phyloP scores from a whole-genome alignment of 2,888 invertebrate species.

The Limnephilus lunatus region DNA sequence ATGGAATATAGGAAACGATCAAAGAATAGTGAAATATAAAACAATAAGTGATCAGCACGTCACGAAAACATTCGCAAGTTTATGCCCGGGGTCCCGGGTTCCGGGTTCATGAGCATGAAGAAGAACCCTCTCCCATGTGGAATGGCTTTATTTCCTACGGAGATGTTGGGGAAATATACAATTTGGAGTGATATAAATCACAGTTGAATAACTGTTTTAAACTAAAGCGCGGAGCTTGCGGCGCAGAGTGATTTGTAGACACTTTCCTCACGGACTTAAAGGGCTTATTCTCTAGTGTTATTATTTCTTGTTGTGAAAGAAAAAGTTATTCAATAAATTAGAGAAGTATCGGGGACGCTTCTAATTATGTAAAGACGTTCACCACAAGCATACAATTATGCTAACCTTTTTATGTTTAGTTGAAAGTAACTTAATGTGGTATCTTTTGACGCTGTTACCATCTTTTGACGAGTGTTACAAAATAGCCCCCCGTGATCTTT shows the following conservation, averaged over 20 bases:
- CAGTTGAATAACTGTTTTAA: constrained; percentile 6
- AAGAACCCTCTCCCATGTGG: constrained; percentile 35
- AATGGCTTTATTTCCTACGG: constrained; percentile 45
- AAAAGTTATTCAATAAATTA: background rate
- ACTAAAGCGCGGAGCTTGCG: background rate
- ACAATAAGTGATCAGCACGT: background rate
- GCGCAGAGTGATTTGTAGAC: background rate
- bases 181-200: constrained; percentile 31
- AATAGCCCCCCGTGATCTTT: no score
- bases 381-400: no score
- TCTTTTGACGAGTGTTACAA: no score
- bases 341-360: background rate
- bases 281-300: background rate
- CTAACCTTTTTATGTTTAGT: no score
- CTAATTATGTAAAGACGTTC: background rate
- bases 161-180: constrained; percentile 23
- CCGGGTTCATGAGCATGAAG: constrained; percentile 34
- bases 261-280: background rate
- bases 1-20: background rate
- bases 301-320: background rate
- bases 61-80: constrained; percentile 29
- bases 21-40: background rate
- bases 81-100: background rate
- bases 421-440: no score
- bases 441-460: no score